phyloP scores from a whole-genome alignment of 2,888 invertebrate genomes.

The Catonia carolina region DNA sequence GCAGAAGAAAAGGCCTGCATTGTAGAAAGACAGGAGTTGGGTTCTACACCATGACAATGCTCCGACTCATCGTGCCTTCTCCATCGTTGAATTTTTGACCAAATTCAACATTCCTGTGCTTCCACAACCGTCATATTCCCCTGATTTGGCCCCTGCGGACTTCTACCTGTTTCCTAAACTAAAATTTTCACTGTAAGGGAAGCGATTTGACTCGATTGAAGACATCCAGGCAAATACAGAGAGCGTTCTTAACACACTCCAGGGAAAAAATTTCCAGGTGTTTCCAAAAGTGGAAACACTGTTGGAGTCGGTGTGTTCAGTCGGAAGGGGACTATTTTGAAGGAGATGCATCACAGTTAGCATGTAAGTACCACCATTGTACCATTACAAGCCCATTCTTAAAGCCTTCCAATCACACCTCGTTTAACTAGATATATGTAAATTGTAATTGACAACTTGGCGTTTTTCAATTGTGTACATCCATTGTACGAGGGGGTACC shows the following conservation, averaged over 20 bases:
- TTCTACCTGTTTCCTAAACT: slow-evolving; percentile 36
- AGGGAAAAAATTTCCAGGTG: slow-evolving; percentile 29
- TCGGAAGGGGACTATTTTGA: slow-evolving; percentile 25
- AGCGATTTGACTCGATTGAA: slow-evolving; percentile 32
- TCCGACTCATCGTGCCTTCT: slow-evolving; percentile 18
- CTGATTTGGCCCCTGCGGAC: not conserved
- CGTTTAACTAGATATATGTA: too few relatives aligned
- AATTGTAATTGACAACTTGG: too few relatives aligned
- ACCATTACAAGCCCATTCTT: too few relatives aligned
- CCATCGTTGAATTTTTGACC: not conserved
- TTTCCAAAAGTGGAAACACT: slow-evolving; percentile 32
- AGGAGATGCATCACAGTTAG: not conserved
- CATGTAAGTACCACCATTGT: too few relatives aligned
- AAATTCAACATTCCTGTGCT: not conserved
- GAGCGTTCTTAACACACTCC: slow-evolving; percentile 31
- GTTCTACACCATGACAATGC: slow-evolving; percentile 26
- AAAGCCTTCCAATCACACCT: too few relatives aligned
- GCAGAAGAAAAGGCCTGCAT: slow-evolving; percentile 20
- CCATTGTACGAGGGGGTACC: too few relatives aligned
- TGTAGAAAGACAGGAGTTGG: slow-evolving; percentile 21
- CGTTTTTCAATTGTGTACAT: too few relatives aligned
- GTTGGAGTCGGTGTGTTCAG: slow-evolving; percentile 32
- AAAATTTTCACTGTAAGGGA: slow-evolving; percentile 27
- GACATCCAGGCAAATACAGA: slow-evolving; percentile 32
- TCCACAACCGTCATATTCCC: not conserved